Percentiles rank a stretch among this genome's conserved stretches.
Conservation (phyloP, 2,888 invertebrate species). For the Bombylius discolor region DNA sequence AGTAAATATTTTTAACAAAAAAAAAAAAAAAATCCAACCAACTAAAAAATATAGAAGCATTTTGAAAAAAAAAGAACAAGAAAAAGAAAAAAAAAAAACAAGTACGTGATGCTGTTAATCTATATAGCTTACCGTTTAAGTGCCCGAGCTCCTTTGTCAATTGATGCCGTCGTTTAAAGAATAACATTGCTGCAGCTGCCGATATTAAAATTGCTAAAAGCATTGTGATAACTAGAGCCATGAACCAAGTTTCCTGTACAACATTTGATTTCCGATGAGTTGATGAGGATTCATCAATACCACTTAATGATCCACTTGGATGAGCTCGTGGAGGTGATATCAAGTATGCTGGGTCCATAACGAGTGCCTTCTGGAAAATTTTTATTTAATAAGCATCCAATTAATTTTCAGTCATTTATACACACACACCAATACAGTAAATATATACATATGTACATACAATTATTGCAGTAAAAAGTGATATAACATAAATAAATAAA, state of each 20-base stretch:
- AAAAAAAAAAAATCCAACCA: neutral
- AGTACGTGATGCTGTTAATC: too few species aligned
- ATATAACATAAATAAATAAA: neutral
- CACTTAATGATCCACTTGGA: conserved; percentile 36
- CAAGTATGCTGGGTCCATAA: conserved; percentile 36
- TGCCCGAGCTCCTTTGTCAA: conserved; percentile 47
- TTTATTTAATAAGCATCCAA: neutral
- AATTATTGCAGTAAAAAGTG: neutral
- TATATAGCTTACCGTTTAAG: conserved; percentile 40
- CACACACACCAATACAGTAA: neutral
- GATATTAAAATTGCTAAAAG: conserved; percentile 30
- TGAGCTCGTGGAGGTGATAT: conserved; percentile 37
- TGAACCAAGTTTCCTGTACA: conserved; percentile 35
- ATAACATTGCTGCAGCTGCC: conserved; percentile 31
- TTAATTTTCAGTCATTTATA: neutral
- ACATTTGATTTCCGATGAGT: conserved; percentile 33
- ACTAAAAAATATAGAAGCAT: too few species aligned
- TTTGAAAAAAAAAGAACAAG: neutral
- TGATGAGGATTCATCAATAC: conserved; percentile 30
- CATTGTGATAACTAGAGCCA: conserved; percentile 32
- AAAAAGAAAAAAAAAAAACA: neutral
- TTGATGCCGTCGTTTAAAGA: conserved; percentile 35
- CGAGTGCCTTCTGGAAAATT: conserved; percentile 28
- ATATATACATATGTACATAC: neutral
- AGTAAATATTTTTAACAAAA: neutral